A percentile compares a stretch with the other conserved stretches of the same genome.
phyloP scores from a whole-genome alignment of 1,140 invertebrate genomes.

The Chironomus tepperi region DNA sequence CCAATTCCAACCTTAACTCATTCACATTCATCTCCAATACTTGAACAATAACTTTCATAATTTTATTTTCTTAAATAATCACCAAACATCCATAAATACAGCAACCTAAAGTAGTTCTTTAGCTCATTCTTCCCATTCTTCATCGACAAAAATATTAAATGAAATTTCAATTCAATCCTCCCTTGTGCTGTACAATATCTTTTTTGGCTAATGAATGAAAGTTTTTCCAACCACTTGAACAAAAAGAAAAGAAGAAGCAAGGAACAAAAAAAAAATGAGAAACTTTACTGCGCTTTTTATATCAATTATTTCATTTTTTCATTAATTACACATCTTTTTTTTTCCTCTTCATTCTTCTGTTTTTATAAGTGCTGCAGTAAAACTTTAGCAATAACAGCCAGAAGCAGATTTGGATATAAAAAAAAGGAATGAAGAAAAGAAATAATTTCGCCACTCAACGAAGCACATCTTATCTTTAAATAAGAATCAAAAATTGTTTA shows the following conservation, averaged over 20 bases:
- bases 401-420: not conserved
- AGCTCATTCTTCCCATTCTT: not conserved
- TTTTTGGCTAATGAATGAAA: slow-evolving; percentile 2
- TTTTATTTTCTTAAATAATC: not conserved
- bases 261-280: not conserved
- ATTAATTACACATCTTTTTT: slow-evolving; percentile 22
- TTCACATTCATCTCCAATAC: too few species aligned
- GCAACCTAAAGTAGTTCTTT: not conserved
- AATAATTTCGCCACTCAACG: not conserved
- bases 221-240: slow-evolving; percentile 20
- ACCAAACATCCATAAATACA: not conserved
- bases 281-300: slow-evolving; percentile 17
- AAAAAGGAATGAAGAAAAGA: not conserved
- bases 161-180: not conserved
- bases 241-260: not conserved
- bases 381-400: not conserved
- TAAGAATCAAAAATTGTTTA: slow-evolving; percentile 12
- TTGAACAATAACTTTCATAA: not conserved
- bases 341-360: not conserved
- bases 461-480: not conserved
- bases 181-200: not conserved
- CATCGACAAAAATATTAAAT: not conserved
- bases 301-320: slow-evolving; percentile 23
- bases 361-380: slow-evolving; percentile 9
- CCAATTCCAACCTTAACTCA: too few species aligned